A percentile compares a stretch with the other conserved stretches of the same genome.
These are phyloP conservation scores for Auanema freiburgensis DNA, from an alignment of 2,888 invertebrate genomes.

Conservation along the genomic window DNA sequence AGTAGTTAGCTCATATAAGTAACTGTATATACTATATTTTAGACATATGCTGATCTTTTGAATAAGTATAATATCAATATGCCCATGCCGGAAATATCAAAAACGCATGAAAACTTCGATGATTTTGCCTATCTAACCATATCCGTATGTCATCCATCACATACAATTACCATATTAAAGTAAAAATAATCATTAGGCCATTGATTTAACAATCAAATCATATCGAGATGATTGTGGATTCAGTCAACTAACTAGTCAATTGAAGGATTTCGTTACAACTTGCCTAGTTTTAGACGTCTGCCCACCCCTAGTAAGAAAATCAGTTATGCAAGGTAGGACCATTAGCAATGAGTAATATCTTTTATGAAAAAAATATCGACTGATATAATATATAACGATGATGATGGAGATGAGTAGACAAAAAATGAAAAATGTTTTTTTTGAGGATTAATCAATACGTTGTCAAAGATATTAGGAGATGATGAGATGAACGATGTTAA, in stretches of 20 bases:
- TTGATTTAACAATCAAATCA: conserved; percentile 49
- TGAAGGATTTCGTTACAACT: conserved; percentile 47
- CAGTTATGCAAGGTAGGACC: conserved; percentile 45
- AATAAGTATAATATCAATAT: conserved; percentile 37
- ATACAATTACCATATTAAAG: background rate
- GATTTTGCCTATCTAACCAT: conserved; percentile 47
- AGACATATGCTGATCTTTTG: conserved; percentile 45
- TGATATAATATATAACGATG: too few species aligned
- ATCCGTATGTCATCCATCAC: conserved; percentile 21
- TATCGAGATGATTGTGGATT: conserved; percentile 50
- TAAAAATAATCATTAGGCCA: conserved; percentile 35
- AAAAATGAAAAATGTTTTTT: background rate
- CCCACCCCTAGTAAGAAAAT: conserved; percentile 56
- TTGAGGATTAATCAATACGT: conserved; percentile 49
- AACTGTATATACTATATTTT: background rate
- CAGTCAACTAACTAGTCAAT: conserved; percentile 35
- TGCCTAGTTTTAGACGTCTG: conserved; percentile 57
- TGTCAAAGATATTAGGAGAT: conserved; percentile 40
- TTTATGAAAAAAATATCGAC: too few species aligned
- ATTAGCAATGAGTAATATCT: too few species aligned
- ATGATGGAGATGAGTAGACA: too few species aligned
- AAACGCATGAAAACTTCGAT: conserved; percentile 32
- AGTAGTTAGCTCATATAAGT: too few species aligned
- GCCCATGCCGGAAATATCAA: conserved; percentile 31
- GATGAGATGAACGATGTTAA: conserved; percentile 35